A percentile compares a stretch with the other conserved stretches of the same genome.
These are phyloP conservation scores for Camarhynchus parvulus DNA, from an alignment of 2,113 vertebrate genomes.

Conservation along the genomic window DNA sequence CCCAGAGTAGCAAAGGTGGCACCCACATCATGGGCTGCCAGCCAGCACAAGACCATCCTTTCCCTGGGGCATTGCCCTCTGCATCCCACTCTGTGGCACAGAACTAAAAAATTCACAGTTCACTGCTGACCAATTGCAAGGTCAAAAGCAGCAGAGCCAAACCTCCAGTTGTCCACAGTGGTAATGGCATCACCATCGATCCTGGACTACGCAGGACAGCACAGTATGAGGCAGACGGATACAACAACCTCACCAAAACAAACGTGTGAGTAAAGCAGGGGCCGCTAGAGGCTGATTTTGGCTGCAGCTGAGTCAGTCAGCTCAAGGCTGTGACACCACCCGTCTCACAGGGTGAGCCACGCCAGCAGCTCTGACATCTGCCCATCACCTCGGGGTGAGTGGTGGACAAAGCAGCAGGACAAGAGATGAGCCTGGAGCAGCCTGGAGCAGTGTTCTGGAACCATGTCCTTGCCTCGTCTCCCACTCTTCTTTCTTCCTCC, in stretches of 20 bases:
- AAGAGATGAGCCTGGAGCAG: neutral
- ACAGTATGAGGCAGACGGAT: neutral
- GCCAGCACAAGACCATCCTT: neutral
- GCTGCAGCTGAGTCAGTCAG: neutral
- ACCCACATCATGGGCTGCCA: neutral
- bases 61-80: neutral
- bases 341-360: fast-evolving
- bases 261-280: neutral
- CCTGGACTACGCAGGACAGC: neutral
- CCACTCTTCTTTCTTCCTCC: too few relatives aligned
- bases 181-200: neutral
- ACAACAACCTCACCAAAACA: neutral
- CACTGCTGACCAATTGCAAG: neutral
- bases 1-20: neutral
- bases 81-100: neutral
- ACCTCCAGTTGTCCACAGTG: neutral
- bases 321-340: neutral
- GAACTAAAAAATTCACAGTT: neutral
- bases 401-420: neutral
- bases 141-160: neutral
- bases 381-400: fast-evolving
- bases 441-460: too few relatives aligned
- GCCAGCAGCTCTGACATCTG: neutral
- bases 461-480: too few relatives aligned
- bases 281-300: neutral